Evolutionary conservation across 1,140 invertebrate species (phyloP).

Genomic region (Drosophila sproati): DNA sequence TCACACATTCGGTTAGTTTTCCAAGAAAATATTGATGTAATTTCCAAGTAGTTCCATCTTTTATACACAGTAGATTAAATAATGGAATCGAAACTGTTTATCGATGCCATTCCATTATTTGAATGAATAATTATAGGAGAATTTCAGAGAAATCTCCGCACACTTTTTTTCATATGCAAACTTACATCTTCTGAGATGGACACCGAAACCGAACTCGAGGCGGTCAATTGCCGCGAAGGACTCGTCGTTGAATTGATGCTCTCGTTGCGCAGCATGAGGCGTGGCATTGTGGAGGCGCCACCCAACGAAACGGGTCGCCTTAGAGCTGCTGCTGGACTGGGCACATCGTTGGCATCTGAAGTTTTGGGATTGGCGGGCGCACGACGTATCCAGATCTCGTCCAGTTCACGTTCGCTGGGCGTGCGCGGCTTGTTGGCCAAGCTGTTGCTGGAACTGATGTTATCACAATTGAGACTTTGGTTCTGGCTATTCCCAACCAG

Average conservation of each 20-base stretch:
- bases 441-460: constrained; percentile 30
- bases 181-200: constrained; percentile 81
- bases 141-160: too few relatives aligned
- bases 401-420: constrained; percentile 71
- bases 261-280: constrained; percentile 59
- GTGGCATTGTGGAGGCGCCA: constrained; percentile 66
- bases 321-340: neutral
- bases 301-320: constrained; percentile 53
- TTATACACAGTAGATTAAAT: neutral
- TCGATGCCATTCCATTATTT: neutral
- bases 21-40: neutral
- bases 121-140: too few relatives aligned
- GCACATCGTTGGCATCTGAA: neutral
- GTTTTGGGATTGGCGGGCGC: neutral
- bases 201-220: constrained; percentile 65
- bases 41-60: neutral
- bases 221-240: constrained; percentile 57
- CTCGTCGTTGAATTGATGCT: constrained; percentile 58
- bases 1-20: too few relatives aligned
- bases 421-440: constrained; percentile 62
- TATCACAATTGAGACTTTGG: constrained; percentile 79
- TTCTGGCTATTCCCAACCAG: constrained; percentile 84
- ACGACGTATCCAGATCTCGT: constrained; percentile 79
- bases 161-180: constrained; percentile 3
- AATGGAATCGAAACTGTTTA: neutral